phyloP scores from a whole-genome alignment of 2,888 invertebrate genomes.

The Entomobrya proxima region DNA sequence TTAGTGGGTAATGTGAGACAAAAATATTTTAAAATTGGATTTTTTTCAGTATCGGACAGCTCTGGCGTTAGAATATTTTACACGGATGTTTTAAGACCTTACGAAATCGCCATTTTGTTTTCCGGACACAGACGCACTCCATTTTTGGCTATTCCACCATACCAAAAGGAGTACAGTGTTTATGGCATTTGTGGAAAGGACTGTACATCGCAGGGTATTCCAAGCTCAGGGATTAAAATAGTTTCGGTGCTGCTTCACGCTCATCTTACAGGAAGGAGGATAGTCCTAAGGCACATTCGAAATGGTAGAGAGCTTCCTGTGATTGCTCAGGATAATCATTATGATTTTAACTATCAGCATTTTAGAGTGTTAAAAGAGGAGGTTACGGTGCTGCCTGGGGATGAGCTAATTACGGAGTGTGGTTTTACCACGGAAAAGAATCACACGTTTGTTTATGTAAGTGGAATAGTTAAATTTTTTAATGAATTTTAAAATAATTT shows the following conservation, averaged over 20 bases:
- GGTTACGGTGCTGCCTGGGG: slow-evolving; percentile 86
- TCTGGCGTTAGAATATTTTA: background rate
- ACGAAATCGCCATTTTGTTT: background rate
- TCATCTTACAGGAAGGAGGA: slow-evolving; percentile 83
- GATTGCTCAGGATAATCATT: slow-evolving; percentile 81
- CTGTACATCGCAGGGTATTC: background rate
- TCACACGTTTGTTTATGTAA: slow-evolving; percentile 83
- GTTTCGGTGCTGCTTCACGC: background rate
- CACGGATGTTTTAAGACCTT: background rate
- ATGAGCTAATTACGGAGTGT: slow-evolving; percentile 90
- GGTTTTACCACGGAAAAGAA: slow-evolving; percentile 86
- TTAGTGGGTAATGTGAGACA: background rate
- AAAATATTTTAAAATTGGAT: too few relatives aligned
- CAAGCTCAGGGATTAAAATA: background rate
- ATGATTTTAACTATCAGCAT: slow-evolving; percentile 20
- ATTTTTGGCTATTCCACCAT: background rate
- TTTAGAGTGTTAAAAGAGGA: slow-evolving; percentile 77
- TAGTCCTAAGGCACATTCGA: slow-evolving; percentile 86
- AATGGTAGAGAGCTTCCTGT: slow-evolving; percentile 86
- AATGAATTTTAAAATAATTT: background rate
- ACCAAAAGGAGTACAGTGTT: background rate
- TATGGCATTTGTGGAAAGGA: background rate
- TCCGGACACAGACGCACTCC: background rate
- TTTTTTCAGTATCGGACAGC: background rate
- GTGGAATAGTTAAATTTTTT: background rate